Base-by-base conservation (phyloP, 92 coral and sea anemone genomes). In the Porites cylindrica region DNA sequence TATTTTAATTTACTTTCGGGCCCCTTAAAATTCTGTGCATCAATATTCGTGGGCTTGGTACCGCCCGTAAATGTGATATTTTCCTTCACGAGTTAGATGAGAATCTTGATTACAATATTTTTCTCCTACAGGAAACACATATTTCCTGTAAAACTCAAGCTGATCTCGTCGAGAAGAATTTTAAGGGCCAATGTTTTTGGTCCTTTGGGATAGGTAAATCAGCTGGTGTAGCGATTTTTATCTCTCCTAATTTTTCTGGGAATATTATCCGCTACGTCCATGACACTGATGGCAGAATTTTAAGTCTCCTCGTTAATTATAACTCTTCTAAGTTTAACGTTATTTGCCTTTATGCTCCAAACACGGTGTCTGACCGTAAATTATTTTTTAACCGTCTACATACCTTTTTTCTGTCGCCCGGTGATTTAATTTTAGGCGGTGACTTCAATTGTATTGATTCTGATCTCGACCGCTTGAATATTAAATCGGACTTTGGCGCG, bases 161-260 rank as follows among this genome's bases (percentile, higher is more conserved):
- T 56, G 54, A 79, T 79, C 23, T 6, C 0, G 13, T 79, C 32
- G 19, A 53, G 11, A 2, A 7, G 0, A 32, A 32, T 10, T 82
- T 70, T 70, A 3, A 32, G 0, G 87, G 87, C 1, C 21, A 61
- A 1, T 82, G 87, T n/a, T 60, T 26, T 17, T 82, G 87, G 79
- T 71, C 70, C 4, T 82, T 82, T 50, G 87, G 80, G 4, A 72
- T 38, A 6, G 59, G 70, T 6, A 82, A 32, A 21, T 58, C 59
- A 6, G 79, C 80, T 8, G 80, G 87, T 3, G 87, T 82, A 0
- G 87, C 70, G 0, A 19, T 72, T 16, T 13, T 82, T 17, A 7
- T 56, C 2, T n/a, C 60, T 1, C 16, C 51, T 0, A 71, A 19
- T 17, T 82, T 71, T 59, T 7, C 54, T 0, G 70, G 78, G 0